Percentiles rank a stretch among this genome's conserved stretches.
Evolutionary conservation across 1,140 invertebrate genomes (phyloP).

Genomic region (Gerris buenoi): DNA sequence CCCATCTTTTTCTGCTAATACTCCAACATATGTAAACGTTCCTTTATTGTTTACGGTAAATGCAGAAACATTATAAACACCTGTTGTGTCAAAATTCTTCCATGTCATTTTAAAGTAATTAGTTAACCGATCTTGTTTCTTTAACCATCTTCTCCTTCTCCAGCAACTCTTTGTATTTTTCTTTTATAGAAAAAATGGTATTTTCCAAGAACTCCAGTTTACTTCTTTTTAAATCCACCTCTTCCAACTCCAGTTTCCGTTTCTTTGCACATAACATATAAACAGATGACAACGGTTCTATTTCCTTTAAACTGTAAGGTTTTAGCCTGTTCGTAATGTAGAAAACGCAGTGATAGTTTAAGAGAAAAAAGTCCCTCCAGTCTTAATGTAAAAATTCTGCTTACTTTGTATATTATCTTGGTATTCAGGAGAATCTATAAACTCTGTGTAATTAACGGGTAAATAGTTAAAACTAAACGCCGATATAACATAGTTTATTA

Average conservation of each 20-base stretch:
- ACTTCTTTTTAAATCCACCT: too few relatives aligned
- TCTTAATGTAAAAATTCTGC: slow-evolving; percentile 8
- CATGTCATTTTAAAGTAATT: slow-evolving; percentile 3
- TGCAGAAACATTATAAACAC: slow-evolving; percentile 6
- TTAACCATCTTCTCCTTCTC: too few relatives aligned
- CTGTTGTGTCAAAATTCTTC: slow-evolving; percentile 7
- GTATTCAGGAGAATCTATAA: slow-evolving; percentile 6
- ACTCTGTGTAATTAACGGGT: slow-evolving; percentile 9
- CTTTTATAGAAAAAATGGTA: slow-evolving; percentile 2
- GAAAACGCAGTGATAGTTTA: slow-evolving; percentile 11
- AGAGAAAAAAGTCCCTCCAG: slow-evolving; percentile 11
- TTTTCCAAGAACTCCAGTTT: slow-evolving; percentile 6
- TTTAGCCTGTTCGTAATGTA: slow-evolving; percentile 4
- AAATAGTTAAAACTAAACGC: slow-evolving; percentile 14
- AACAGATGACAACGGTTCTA: too few relatives aligned
- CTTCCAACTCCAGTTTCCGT: too few relatives aligned
- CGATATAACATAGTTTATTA: slow-evolving; percentile 11
- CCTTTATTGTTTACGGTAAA: slow-evolving; percentile 7
- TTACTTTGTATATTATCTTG: slow-evolving; percentile 2
- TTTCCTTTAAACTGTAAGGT: too few relatives aligned
- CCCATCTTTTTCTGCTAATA: too few relatives aligned
- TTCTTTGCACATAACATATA: too few relatives aligned
- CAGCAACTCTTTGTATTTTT: slow-evolving; percentile 4
- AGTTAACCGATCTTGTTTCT: too few relatives aligned
- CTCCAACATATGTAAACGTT: slow-evolving; percentile 8